Conservation (phyloP, 2,888 invertebrate genomes). For the Melanotus villosus region DNA sequence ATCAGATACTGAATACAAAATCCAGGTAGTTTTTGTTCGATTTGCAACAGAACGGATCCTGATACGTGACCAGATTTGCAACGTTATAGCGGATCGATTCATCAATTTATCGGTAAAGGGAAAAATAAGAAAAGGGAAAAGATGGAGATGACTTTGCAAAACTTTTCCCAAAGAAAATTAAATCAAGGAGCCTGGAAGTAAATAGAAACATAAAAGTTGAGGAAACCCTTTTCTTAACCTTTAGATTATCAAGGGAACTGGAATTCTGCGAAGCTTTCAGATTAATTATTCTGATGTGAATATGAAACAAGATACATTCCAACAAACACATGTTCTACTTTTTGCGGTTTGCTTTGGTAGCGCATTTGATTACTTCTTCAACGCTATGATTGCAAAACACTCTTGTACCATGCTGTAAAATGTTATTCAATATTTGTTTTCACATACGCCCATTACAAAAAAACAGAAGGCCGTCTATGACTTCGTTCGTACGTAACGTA, state of each 20-base stretch:
- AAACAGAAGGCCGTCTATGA: constrained; percentile 9
- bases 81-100: constrained; percentile 6
- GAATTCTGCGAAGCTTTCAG: no score
- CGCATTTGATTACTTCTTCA: constrained; percentile 16
- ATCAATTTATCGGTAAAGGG: background rate
- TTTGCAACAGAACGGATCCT: constrained; percentile 32
- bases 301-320: background rate
- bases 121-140: background rate
- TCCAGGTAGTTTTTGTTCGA: background rate
- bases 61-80: constrained; percentile 35
- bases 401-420: background rate
- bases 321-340: constrained; percentile 1
- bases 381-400: constrained; percentile 10
- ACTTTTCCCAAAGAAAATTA: background rate
- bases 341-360: constrained; percentile 7
- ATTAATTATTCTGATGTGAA: no score
- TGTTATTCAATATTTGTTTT: constrained; percentile 24
- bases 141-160: background rate
- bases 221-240: no score
- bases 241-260: no score
- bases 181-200: background rate
- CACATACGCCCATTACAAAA: constrained; percentile 15
- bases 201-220: background rate
- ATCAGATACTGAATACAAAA: constrained; percentile 24
- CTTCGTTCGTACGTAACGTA: no score